Conservation (phyloP, 1,140 invertebrate species). For the Cepaea nemoralis region DNA sequence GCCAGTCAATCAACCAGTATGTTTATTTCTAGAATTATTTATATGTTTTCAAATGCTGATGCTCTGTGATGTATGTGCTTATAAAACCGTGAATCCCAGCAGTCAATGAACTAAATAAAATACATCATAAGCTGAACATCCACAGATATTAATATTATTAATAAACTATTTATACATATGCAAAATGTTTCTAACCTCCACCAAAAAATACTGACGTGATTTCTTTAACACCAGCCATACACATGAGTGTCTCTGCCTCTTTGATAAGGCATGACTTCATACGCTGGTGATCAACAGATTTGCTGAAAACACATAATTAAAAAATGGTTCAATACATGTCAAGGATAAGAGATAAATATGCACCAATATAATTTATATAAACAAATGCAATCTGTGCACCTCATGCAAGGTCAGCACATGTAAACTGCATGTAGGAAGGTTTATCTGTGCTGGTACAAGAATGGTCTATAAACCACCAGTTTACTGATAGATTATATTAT, state of each 20-base stretch:
- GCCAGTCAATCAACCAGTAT: no score
- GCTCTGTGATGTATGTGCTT: no score
- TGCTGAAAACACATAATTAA: slow-evolving; percentile 41
- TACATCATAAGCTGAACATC: not conserved
- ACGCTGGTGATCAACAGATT: slow-evolving; percentile 54
- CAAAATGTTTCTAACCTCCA: slow-evolving; percentile 56
- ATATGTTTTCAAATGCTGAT: no score
- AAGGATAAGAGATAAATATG: not conserved
- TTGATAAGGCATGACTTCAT: slow-evolving; percentile 58
- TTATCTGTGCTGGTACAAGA: not conserved
- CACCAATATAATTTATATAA: not conserved
- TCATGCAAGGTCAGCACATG: no score
- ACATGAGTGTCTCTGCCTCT: slow-evolving; percentile 57
- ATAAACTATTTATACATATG: slow-evolving; percentile 2
- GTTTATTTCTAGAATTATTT: no score
- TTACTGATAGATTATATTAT: no score
- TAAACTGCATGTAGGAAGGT: not conserved
- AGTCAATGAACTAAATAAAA: no score
- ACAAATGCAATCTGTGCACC: not conserved
- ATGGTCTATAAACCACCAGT: not conserved
- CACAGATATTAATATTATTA: not conserved
- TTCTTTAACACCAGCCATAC: slow-evolving; percentile 49
- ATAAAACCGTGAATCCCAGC: no score
- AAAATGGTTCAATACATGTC: not conserved
- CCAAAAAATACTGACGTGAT: slow-evolving; percentile 68